Percentiles rank a stretch among this genome's conserved stretches.
phyloP scores from a whole-genome alignment of 2,113 vertebrate genomes.

The Varanus salvator region DNA sequence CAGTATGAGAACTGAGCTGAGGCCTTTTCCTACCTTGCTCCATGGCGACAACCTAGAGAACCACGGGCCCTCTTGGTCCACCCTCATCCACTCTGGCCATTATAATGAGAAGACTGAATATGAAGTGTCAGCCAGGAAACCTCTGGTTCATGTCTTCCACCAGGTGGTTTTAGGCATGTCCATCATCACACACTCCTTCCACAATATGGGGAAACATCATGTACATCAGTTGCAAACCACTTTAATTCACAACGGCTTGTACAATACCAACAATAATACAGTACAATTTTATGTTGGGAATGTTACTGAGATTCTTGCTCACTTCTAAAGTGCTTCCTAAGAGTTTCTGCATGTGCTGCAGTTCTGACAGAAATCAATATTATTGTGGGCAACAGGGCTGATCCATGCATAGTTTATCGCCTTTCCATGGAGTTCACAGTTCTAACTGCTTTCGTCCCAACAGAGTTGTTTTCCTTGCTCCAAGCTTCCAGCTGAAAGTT shows the following conservation, averaged over 20 bases:
- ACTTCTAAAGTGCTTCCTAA: neutral
- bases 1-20: too few species aligned
- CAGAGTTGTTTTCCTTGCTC: slow-evolving; percentile 1
- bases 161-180: neutral
- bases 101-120: too few species aligned
- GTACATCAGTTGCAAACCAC: neutral
- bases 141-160: neutral
- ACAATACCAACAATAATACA: neutral
- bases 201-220: neutral
- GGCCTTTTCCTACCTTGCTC: too few species aligned
- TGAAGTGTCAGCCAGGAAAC: neutral
- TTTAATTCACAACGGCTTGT: neutral
- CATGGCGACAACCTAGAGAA: too few species aligned
- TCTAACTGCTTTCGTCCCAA: neutral
- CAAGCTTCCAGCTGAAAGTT: slow-evolving; percentile 2
- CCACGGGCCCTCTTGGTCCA: too few species aligned
- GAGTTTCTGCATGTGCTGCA: neutral
- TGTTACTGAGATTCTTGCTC: neutral
- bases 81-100: too few species aligned
- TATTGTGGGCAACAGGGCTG: neutral
- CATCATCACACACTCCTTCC: neutral
- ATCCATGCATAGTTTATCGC: neutral
- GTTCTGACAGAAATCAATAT: neutral
- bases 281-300: neutral
- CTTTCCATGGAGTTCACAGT: neutral